Conservation (phyloP, 2,113 vertebrate genomes). For the Orthonyx spaldingii region DNA sequence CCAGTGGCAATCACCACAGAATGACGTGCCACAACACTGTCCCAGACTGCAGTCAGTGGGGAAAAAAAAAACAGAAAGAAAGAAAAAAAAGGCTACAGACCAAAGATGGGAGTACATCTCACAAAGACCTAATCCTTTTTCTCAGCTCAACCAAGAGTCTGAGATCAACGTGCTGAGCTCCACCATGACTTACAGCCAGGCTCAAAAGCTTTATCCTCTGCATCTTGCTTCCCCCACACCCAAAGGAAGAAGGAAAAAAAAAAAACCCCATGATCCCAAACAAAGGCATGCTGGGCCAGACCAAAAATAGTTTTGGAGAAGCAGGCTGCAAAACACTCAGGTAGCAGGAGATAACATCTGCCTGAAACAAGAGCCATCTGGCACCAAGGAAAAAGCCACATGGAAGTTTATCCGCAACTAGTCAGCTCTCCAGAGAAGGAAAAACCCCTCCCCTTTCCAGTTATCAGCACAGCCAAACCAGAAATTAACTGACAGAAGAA, state of each 20-base stretch:
- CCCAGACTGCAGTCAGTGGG: neutral
- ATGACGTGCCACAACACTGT: neutral
- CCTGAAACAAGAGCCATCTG: constrained; percentile 45
- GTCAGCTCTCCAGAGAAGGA: neutral
- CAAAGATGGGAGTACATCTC: neutral
- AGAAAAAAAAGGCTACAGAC: neutral
- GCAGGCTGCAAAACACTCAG: constrained; percentile 43
- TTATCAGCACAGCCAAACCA: neutral
- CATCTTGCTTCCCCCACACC: neutral
- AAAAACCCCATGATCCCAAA: neutral
- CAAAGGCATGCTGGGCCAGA: neutral
- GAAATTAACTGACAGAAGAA: neutral
- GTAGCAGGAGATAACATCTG: constrained; percentile 56
- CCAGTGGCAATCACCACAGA: neutral
- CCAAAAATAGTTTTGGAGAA: constrained; percentile 46
- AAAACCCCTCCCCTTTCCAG: neutral
- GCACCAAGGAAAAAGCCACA: constrained; percentile 38
- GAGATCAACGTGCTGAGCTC: neutral
- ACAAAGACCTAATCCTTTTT: neutral
- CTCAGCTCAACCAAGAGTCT: neutral
- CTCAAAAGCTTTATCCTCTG: neutral
- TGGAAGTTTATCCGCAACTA: neutral
- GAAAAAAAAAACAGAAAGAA: neutral
- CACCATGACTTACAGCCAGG: neutral
- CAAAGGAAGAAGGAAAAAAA: neutral